Conservation (phyloP, 2,797 vertebrate species). For the Hephaestus fuliginosus region DNA sequence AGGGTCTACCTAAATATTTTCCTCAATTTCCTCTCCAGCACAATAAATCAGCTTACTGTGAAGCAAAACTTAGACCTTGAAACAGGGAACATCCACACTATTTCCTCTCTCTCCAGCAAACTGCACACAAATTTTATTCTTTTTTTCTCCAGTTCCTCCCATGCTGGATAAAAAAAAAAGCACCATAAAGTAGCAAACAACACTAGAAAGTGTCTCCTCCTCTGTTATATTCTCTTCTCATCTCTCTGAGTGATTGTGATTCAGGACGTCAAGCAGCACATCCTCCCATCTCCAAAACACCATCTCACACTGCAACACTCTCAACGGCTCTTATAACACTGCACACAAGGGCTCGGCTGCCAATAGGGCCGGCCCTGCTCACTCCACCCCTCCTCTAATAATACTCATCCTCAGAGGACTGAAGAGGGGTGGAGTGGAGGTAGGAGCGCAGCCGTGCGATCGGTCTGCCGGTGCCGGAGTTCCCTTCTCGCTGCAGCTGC, state of each 20-base stretch:
- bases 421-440: conserved; percentile 54
- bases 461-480: conserved; percentile 40
- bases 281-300: conserved; percentile 38
- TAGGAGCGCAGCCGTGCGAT: conserved; percentile 35
- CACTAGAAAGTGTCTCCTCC: neutral
- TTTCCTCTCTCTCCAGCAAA: neutral
- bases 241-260: conserved; percentile 46
- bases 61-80: conserved; percentile 4
- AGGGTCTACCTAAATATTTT: neutral
- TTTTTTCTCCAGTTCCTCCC: neutral
- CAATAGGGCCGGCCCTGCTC: conserved; percentile 41
- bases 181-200: neutral
- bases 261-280: conserved; percentile 27
- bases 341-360: conserved; percentile 47
- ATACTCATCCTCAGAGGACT: conserved; percentile 66
- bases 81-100: neutral
- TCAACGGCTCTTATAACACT: conserved; percentile 47
- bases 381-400: conserved; percentile 70
- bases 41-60: conserved; percentile 15
- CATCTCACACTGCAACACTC: conserved; percentile 53
- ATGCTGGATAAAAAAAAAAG: neutral
- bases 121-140: neutral
- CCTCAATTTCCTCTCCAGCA: neutral
- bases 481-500: conserved; percentile 63
- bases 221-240: conserved; percentile 9